Base-by-base conservation (phyloP, 2,113 vertebrate species). In the Cyprinodon tularosa region DNA sequence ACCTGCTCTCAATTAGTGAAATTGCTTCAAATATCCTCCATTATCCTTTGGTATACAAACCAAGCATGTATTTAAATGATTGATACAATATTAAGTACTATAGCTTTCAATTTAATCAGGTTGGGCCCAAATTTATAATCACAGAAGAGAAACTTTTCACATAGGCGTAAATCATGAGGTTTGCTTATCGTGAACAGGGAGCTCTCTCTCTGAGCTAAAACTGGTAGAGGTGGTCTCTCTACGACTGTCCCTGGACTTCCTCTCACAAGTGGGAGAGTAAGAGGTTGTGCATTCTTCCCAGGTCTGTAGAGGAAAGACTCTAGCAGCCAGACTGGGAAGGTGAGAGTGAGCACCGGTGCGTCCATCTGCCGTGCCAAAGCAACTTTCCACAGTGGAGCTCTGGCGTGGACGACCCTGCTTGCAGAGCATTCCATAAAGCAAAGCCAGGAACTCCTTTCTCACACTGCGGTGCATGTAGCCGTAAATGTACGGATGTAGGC, bases 391-490 rank as follows among this genome's bases (percentile, higher is more conserved):
- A 0, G 85, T 92, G 0, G 93, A 95, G 71, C 87, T 91, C 76
- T 94, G 93, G 10, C 84, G 86, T 3, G 88, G 86, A 42, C 80
- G 87, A 2, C 87, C 89, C 68, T 91, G 88, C 63, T 91, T 93
- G 83, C 94, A 94, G 78, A 95, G 93, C 0, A 95, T 71, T n/a
- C 92, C 94, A 3, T 92, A 96, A 61, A 97, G 91, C 80, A 96
- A 78, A 0, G 92, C 89, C 29, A 94, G 84, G 78, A 95, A 94
- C 73, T 96, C 95, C 69, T 94, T 94, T 69, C 95, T 91, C 66
- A 96, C 95, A 5, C 95, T 95, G 68, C 96, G 95, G 85, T 96
- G 96, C 95, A 96, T 96, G 94, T 97, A 97, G 11, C 96, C 96
- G 12, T 96, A 96, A 87, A 96, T 94, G 84, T 96, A 97, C 0